A percentile compares a stretch with the other conserved stretches of the same genome.
Evolutionary conservation across 2,888 invertebrate genomes (phyloP).

Genomic region (Melinaea marsaeus): DNA sequence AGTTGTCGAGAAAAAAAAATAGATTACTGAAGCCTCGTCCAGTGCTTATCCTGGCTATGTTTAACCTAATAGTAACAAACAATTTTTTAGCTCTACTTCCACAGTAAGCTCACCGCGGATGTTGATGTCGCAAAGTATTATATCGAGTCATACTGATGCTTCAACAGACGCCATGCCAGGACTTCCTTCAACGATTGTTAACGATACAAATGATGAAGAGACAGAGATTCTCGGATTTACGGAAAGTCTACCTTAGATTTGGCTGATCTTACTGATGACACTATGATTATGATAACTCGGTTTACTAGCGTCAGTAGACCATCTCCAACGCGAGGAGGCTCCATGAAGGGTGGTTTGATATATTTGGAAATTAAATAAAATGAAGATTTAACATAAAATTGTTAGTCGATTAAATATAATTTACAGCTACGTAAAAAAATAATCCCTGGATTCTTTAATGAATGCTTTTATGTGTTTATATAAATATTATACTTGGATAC

Average conservation of each 20-base stretch:
- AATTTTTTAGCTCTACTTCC: conserved; percentile 66
- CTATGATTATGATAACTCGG: conserved; percentile 78
- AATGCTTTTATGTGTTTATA: conserved; percentile 4
- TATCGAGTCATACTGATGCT: conserved; percentile 72
- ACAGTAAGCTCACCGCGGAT: conserved; percentile 67
- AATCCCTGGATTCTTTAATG: neutral
- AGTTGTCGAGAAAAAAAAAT: conserved; percentile 63
- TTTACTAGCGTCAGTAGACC: conserved; percentile 81
- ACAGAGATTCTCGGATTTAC: conserved; percentile 74
- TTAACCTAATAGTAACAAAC: conserved; percentile 68
- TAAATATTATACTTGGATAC: neutral
- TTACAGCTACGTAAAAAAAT: conserved; percentile 1
- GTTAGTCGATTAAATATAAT: neutral
- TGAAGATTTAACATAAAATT: too few species aligned
- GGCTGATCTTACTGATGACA: conserved; percentile 78
- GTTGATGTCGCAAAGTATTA: conserved; percentile 68
- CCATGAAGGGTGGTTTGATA: conserved; percentile 83
- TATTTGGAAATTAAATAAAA: conserved; percentile 92
- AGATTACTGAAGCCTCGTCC: conserved; percentile 72
- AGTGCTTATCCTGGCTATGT: conserved; percentile 80
- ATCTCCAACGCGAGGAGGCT: conserved; percentile 83
- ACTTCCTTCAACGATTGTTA: conserved; percentile 60
- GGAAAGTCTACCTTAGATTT: conserved; percentile 89
- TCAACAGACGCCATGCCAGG: conserved; percentile 65
- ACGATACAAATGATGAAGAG: conserved; percentile 69